Base-by-base conservation (phyloP, 2,113 vertebrate species). In the Nannospalax galili region DNA sequence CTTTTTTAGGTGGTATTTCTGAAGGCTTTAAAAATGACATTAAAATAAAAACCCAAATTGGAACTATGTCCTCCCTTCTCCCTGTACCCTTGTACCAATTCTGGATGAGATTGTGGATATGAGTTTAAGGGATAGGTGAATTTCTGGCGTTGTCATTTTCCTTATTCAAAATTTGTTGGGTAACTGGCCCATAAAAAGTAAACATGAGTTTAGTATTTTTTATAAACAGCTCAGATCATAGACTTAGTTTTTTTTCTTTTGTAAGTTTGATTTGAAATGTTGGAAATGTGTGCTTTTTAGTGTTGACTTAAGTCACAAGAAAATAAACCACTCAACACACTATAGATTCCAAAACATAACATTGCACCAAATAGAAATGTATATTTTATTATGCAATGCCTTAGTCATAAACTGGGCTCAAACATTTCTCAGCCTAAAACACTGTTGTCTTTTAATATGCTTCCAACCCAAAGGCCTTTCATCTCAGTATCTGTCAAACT, bases 401-500 rank as follows among this genome's bases (percentile, higher is more conserved):
- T 99, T 99, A 98, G 98, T 98, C 98, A 98, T 97, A 97, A 98
- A 98, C 97, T 98, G 98, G 98, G 98, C 98, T 98, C 97, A 98
- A 98, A 98, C 97, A 98, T 91, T 97, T 98, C 98, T 98, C 98
- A 98, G 98, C 98, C 98, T 98, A 95, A 97, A 98, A 98, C 98
- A 98, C 98, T 98, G 98, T 98, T 98, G 98, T 98, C 97, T 98
- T 98, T 97, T 98, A 97, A 98, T 98, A 98, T 98, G 98, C 98
- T 99, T 98, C 98, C 98, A 98, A 98, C 98, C 98, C 98, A 98
- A 98, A 99, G 98, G 98, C 98, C 98, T 98, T 99, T 98, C 98
- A 98, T 98, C 98, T 98, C 98, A 98, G 96, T 97, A 97, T 98
- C 98, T 98, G 98, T 98, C 98, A 98, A 94, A 99, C 98, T 98